Evolutionary conservation across 2,888 invertebrate species (phyloP), one percentile per base, ranked within the genome.

Genomic region (Zonitis immaculata): DNA sequence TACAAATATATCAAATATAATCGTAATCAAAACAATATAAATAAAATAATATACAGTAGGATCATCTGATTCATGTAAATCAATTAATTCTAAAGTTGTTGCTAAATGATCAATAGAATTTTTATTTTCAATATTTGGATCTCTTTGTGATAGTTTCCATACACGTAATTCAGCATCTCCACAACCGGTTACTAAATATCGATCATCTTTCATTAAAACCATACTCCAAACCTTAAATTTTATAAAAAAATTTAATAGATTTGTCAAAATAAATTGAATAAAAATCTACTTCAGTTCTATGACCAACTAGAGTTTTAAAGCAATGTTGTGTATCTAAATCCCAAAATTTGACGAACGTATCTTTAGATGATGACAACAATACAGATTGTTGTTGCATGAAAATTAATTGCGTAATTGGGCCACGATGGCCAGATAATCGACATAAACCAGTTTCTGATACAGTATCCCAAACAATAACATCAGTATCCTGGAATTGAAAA

Each of bases 281-380:
- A 12, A 45, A 9, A 54, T n/a, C 59, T 77, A 87, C 88, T 80
- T 95, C 95, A 59, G 87, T 85, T 67, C 86, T 83, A 76, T 92
- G 90, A 52, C 93, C 95, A 35, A 92, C 87, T 46, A 99, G 79
- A 3, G 98, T 98, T 74, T 91, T 92, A 69, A 98, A 98, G 74
- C 97, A 98, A 69, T 94, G 91, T 66, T 95, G 91, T 6, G 94
- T 94, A 62, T 91, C 89, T 60, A 98, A 79, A 74, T 98, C 94
- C 98, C 98, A 99, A 73, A 99, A 94, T 75, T 97, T 98, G 0
- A 99, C 84, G 73, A 91, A 91, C 7, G 91, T 90, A 73, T 99
- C 99, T 74, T 94, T 95, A 0, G 96, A 95, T 30, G 89, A 84
- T 65, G 91, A 89, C 6, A 94, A 80, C 7, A 93, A 73, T 59